phyloP scores from a whole-genome alignment of 1,140 invertebrate genomes.

The Drosophila ambigua region DNA sequence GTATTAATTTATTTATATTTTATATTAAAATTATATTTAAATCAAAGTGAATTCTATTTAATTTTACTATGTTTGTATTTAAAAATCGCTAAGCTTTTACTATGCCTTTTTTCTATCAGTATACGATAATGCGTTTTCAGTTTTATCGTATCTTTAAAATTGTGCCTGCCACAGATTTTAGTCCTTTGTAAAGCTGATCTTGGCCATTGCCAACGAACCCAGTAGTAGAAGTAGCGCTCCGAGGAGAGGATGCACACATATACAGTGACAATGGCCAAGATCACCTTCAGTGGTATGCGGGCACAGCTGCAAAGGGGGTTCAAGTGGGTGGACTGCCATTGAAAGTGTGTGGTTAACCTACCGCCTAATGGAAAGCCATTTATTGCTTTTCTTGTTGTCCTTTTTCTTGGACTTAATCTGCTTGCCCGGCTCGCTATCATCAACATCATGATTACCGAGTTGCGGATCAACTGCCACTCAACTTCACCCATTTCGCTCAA shows the following conservation, averaged over 20 bases:
- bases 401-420: background rate
- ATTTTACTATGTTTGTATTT: too few relatives aligned
- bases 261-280: slow-evolving; percentile 34
- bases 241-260: slow-evolving; percentile 63
- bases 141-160: too few relatives aligned
- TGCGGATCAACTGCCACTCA: slow-evolving; percentile 15
- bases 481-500: slow-evolving; percentile 41
- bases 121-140: too few relatives aligned
- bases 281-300: slow-evolving; percentile 26
- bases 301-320: slow-evolving; percentile 16
- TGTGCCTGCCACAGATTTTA: too few relatives aligned
- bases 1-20: too few relatives aligned
- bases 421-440: slow-evolving; percentile 11
- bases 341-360: slow-evolving; percentile 7
- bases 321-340: background rate
- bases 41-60: too few relatives aligned
- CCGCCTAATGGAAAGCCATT: slow-evolving; percentile 30
- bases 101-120: too few relatives aligned
- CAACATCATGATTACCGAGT: slow-evolving; percentile 32
- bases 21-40: too few relatives aligned
- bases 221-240: slow-evolving; percentile 70
- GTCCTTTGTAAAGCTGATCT: too few relatives aligned
- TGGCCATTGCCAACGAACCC: too few relatives aligned
- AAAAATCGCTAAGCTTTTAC: too few relatives aligned
- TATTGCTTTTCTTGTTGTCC: background rate